Evolutionary conservation across 2,888 invertebrate species (phyloP).

Genomic region (Elgonia sp.): DNA sequence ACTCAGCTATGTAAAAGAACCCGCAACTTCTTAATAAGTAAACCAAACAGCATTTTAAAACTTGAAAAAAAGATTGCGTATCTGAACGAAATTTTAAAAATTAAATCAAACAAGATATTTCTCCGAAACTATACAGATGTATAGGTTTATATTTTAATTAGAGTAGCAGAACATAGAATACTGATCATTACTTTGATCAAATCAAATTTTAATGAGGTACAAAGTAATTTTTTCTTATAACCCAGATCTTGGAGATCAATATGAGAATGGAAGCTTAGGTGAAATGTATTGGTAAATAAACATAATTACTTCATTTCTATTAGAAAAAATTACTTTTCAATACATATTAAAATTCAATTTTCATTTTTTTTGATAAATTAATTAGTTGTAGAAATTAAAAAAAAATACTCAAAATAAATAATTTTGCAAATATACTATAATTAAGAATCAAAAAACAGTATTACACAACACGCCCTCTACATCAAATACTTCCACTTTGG

Average conservation of each 20-base stretch:
- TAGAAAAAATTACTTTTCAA: neutral
- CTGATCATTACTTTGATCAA: neutral
- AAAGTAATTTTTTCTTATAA: slow-evolving; percentile 35
- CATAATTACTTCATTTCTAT: neutral
- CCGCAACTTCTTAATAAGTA: slow-evolving; percentile 6
- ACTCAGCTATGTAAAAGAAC: neutral
- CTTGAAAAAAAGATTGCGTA: neutral
- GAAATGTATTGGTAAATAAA: neutral
- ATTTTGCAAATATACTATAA: too few relatives aligned
- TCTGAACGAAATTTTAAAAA: neutral
- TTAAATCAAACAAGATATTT: neutral
- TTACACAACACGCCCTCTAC: too few relatives aligned
- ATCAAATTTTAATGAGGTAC: slow-evolving; percentile 29
- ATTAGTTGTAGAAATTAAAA: too few relatives aligned
- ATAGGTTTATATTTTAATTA: neutral
- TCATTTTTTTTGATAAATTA: too few relatives aligned
- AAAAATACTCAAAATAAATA: too few relatives aligned
- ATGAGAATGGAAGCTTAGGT: slow-evolving; percentile 5
- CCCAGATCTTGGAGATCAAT: slow-evolving; percentile 39
- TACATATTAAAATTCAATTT: too few relatives aligned
- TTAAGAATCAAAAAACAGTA: too few relatives aligned
- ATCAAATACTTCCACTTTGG: too few relatives aligned
- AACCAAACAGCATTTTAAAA: neutral
- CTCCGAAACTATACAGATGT: neutral
- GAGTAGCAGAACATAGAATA: neutral